Conservation (phyloP, 2,113 vertebrate species). For the Trinectes maculatus region DNA sequence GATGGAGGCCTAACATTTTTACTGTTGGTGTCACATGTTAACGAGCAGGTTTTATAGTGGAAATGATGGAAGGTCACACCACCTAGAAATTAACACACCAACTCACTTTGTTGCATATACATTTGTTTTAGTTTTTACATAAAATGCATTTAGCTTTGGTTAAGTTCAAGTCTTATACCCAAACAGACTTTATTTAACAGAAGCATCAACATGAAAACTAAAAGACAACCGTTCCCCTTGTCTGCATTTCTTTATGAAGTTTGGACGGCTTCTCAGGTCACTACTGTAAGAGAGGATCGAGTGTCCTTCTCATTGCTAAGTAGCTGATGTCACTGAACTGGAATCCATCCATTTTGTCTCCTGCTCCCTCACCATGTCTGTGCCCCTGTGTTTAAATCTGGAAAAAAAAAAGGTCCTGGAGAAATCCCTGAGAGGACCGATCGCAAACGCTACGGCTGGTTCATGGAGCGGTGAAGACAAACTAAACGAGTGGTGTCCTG, state of each 20-base stretch:
- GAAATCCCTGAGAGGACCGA: constrained; percentile 32
- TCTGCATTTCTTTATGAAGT: constrained; percentile 36
- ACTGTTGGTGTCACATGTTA: constrained; percentile 69
- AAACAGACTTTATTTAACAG: background rate
- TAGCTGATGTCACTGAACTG: constrained; percentile 66
- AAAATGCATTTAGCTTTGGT: background rate
- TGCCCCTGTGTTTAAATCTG: constrained; percentile 36
- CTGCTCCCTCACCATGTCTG: constrained; percentile 9
- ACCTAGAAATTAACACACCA: constrained; percentile 31
- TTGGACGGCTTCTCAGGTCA: constrained; percentile 51
- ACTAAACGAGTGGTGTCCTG: constrained; percentile 43
- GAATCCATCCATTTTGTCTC: constrained; percentile 53
- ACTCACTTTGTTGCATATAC: constrained; percentile 10
- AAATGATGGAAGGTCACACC: constrained; percentile 53
- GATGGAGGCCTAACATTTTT: constrained; percentile 59
- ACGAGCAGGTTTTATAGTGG: constrained; percentile 51
- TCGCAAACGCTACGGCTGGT: constrained; percentile 25
- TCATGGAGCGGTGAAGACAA: constrained; percentile 52
- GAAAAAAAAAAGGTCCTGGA: constrained; percentile 44
- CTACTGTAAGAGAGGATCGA: constrained; percentile 55
- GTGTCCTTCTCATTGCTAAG: constrained; percentile 46
- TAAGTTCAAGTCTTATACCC: no score
- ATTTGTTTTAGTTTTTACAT: background rate
- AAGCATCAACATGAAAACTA: constrained; percentile 10
- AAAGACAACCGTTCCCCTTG: constrained; percentile 27